These are phyloP conservation scores for Nixonia krombeini DNA, from an alignment of 1,140 invertebrate species.

Conservation along the genomic window DNA sequence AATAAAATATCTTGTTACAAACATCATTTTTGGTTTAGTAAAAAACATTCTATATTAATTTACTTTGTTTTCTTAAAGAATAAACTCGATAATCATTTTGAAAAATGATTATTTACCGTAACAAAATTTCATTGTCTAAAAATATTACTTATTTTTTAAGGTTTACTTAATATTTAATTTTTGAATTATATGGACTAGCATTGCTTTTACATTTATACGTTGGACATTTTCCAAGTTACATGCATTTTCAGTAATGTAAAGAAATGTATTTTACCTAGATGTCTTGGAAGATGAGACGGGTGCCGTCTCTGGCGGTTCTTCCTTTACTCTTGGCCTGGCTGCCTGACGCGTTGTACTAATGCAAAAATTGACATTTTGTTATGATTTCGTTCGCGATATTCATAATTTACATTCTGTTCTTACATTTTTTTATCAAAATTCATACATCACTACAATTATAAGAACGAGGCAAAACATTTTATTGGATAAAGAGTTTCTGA, in stretches of 20 bases:
- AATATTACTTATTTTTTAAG: too few species aligned
- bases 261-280: slow-evolving; percentile 69
- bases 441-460: too few species aligned
- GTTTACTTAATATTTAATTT: too few species aligned
- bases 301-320: slow-evolving; percentile 72
- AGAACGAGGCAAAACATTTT: not conserved
- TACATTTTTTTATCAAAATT: slow-evolving; percentile 5
- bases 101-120: too few species aligned
- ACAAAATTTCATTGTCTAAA: too few species aligned
- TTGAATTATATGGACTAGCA: not conserved
- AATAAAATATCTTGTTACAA: too few species aligned
- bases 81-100: too few species aligned
- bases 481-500: too few species aligned
- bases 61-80: too few species aligned
- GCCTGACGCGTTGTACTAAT: slow-evolving; percentile 77
- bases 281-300: slow-evolving; percentile 74
- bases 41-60: too few species aligned
- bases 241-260: slow-evolving; percentile 63
- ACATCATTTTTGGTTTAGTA: too few species aligned
- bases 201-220: not conserved
- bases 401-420: slow-evolving; percentile 39
- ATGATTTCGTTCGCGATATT: slow-evolving; percentile 55
- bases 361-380: slow-evolving; percentile 73
- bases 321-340: slow-evolving; percentile 73
- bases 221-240: slow-evolving; percentile 39